These are phyloP conservation scores for Pterocles gutturalis DNA, from an alignment of 2,113 vertebrate species.

Conservation along the genomic window DNA sequence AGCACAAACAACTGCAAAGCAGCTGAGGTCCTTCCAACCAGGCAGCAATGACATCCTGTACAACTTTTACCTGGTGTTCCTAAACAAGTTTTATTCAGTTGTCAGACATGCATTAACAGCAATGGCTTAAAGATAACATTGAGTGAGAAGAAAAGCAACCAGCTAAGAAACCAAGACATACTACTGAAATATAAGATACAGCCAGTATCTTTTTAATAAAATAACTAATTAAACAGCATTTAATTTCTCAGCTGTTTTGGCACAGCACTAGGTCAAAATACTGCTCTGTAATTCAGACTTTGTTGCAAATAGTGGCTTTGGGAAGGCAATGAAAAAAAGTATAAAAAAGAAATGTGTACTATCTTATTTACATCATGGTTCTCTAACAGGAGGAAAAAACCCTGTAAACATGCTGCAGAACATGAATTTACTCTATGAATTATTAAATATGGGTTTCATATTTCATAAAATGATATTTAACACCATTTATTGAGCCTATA, in stretches of 20 bases:
- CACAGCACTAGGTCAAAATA: background rate
- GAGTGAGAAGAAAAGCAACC: background rate
- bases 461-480: background rate
- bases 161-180: background rate
- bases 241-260: background rate
- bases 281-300: background rate
- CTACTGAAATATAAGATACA: background rate
- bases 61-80: background rate
- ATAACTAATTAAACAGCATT: background rate
- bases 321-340: background rate
- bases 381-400: background rate
- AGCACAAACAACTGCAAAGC: conserved; percentile 58
- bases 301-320: background rate
- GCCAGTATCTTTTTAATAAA: background rate
- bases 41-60: background rate
- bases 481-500: background rate
- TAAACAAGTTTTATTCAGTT: background rate
- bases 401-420: background rate
- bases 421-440: background rate
- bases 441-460: background rate
- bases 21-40: conserved; percentile 15
- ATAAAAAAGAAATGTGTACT: background rate
- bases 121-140: background rate
- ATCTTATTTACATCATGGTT: background rate
- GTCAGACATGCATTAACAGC: background rate